These are phyloP conservation scores for Hystrix brachyura DNA, from an alignment of 2,113 vertebrate genomes.

Conservation along the genomic window DNA sequence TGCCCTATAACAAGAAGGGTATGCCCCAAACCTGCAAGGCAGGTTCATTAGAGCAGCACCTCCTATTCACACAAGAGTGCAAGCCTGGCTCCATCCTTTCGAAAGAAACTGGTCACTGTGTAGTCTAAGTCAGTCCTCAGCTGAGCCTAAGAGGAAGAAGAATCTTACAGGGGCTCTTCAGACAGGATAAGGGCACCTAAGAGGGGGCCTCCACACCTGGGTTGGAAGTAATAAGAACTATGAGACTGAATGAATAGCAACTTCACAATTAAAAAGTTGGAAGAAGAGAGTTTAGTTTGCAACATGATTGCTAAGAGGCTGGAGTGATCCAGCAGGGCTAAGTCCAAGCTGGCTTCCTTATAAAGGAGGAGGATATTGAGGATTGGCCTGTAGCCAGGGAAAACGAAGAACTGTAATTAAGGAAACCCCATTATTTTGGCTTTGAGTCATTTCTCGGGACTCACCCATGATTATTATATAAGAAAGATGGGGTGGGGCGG, in stretches of 20 bases:
- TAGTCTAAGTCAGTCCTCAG: background rate
- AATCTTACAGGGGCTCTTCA: background rate
- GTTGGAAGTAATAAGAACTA: background rate
- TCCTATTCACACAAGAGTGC: background rate
- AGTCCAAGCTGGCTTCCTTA: constrained; percentile 46
- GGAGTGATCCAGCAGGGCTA: constrained; percentile 2
- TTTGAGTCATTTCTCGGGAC: constrained; percentile 72
- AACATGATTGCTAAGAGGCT: background rate
- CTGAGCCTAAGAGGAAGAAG: constrained; percentile 17
- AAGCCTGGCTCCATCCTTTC: background rate
- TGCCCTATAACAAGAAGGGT: constrained; percentile 1
- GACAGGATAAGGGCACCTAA: background rate
- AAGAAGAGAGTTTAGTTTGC: constrained; percentile 44
- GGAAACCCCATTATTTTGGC: constrained; percentile 80
- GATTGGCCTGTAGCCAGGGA: constrained; percentile 64
- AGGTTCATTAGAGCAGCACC: background rate
- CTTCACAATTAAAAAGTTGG: constrained; percentile 49
- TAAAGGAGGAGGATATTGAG: constrained; percentile 51
- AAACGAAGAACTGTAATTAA: constrained; percentile 79
- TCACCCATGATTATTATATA: constrained; percentile 53
- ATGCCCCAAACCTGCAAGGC: constrained; percentile 30
- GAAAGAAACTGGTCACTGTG: background rate
- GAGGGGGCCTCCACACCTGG: background rate
- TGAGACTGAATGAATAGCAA: background rate
- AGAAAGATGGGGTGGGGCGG: background rate